Base-by-base conservation (phyloP, 2,797 vertebrate species). In the Lithobates sylvaticus region DNA sequence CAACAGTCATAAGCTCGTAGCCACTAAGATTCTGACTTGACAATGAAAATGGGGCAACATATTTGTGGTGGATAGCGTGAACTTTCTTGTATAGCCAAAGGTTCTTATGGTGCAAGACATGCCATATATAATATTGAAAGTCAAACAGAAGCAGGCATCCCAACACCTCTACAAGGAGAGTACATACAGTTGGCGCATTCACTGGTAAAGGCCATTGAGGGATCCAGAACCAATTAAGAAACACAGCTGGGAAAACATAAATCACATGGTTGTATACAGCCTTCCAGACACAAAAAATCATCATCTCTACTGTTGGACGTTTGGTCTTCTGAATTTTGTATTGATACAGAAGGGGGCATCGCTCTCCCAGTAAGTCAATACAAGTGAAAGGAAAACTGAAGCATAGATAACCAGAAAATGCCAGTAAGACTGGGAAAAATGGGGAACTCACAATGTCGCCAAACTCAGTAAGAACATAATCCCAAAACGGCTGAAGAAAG, bases 101-200 rank as follows among this genome's bases (percentile, higher is more conserved):
- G 42, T 93, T 81, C 78, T 93, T 94, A 89, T 95, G 95, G 87
- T 96, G 95, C 10, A 93, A 81, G 36, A 72, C 9, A 87, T 95
- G 94, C 94, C 95, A 96, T 90, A 95, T 91, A 88, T 91, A 95
- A 88, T 95, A 94, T 84, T 95, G 94, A 67, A 94, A 92, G 89
- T 95, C 94, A 89, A 95, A 95, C 6, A 95, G 91, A 58, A 95
- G 90, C 2, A 95, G 91, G 85, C 93, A 95, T 65, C 89, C 90
- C 12, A 90, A 87, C 10, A 95, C 90, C 0, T 94, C 95, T 0
- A 78, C 71, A 5, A 87, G 73, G 44, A 95, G 74, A 80, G 81
- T 76, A 32, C 34, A 87, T 15, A 87, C n/a, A 23, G 76, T 75
- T 29, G 86, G 86, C 18, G 86, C 86, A 27, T 36, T 75, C 13